Percentiles rank a stretch among this genome's conserved stretches.
phyloP scores from a whole-genome alignment of 2,113 vertebrate genomes.

The Chaetodon trifascialis region DNA sequence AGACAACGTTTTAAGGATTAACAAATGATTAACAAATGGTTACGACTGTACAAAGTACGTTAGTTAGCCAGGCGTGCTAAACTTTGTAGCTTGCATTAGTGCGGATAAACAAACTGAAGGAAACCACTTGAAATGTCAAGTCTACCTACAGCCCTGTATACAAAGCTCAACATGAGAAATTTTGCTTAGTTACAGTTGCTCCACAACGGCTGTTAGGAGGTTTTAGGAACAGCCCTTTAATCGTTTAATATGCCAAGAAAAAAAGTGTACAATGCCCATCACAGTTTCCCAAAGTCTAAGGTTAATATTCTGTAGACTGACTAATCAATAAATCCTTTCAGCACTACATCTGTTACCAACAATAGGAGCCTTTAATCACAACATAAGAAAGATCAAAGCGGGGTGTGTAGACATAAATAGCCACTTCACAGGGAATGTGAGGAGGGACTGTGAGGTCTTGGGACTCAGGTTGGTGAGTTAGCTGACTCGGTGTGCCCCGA shows the following conservation, averaged over 20 bases:
- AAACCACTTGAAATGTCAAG: no score
- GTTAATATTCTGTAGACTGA: neutral
- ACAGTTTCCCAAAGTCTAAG: neutral
- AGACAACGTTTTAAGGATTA: neutral
- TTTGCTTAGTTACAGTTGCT: neutral
- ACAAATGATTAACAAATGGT: no score
- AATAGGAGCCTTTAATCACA: neutral
- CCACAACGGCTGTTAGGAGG: neutral
- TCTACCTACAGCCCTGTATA: neutral
- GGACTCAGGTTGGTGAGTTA: constrained; percentile 24
- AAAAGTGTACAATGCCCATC: neutral
- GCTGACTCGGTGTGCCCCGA: constrained; percentile 34
- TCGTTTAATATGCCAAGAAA: no score
- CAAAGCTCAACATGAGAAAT: neutral
- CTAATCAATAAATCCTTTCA: neutral
- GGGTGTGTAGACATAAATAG: constrained; percentile 14
- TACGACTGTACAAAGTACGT: neutral
- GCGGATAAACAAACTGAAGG: neutral
- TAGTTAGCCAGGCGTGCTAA: neutral
- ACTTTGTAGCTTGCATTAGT: neutral
- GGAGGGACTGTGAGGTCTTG: constrained; percentile 17
- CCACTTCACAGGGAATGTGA: constrained; percentile 6
- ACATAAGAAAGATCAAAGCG: neutral
- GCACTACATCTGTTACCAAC: neutral
- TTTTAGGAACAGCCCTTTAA: neutral